Conservation (phyloP, 2,113 vertebrate genomes). For the Antidorcas marsupialis region DNA sequence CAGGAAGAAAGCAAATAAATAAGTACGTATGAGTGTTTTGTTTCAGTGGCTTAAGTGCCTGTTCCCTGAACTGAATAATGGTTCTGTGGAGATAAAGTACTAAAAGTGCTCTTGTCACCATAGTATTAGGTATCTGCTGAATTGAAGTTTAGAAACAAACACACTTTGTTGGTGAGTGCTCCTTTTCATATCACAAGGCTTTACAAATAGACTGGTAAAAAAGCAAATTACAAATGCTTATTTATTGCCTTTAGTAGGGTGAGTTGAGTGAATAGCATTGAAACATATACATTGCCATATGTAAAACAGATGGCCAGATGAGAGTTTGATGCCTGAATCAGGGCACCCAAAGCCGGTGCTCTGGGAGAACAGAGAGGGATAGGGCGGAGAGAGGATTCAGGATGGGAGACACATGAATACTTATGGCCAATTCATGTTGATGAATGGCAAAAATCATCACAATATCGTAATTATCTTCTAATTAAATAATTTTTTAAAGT, state of each 20-base stretch:
- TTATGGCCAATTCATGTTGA: neutral
- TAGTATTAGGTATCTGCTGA: neutral
- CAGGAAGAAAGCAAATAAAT: neutral
- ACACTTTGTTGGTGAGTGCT: neutral
- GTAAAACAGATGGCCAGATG: neutral
- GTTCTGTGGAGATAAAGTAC: neutral
- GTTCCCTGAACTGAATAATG: neutral
- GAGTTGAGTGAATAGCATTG: neutral
- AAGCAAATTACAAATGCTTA: neutral
- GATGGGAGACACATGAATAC: neutral
- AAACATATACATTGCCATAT: neutral
- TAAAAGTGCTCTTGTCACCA: neutral
- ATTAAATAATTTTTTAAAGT: neutral
- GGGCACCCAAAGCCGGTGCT: neutral
- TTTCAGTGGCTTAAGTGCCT: neutral
- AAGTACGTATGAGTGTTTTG: neutral
- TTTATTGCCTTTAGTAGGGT: neutral
- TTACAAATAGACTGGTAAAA: neutral
- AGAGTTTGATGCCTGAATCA: neutral
- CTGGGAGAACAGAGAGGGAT: neutral
- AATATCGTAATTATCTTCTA: neutral
- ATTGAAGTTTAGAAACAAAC: neutral
- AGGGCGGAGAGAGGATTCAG: neutral
- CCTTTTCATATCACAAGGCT: neutral
- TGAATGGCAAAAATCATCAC: neutral